Base-by-base conservation (phyloP, 2,888 invertebrate species). In the Epistrophe grossulariae region DNA sequence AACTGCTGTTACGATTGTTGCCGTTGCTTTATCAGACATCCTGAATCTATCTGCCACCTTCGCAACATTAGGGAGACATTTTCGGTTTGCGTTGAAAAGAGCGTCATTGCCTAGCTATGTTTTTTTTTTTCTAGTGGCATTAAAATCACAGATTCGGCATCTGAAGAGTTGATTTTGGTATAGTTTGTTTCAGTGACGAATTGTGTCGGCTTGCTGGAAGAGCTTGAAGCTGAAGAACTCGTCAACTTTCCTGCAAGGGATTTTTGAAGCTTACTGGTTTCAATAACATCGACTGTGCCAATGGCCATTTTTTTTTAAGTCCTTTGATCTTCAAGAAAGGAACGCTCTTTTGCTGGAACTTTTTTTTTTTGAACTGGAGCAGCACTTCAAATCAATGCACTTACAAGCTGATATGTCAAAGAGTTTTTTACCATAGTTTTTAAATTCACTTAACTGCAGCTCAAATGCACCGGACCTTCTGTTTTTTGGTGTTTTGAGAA, bases 281-380 rank as follows among this genome's bases (percentile, higher is more conserved):
- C n/a, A 43, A n/a, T 6, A 15, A 43, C 43, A 43, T 15, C 43
- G 15, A 43, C 15, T 43, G 43, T 43, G 4, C 43, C 43, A 43
- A 43, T 43, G 15, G 43, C 43, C 43, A 43, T 40, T 43, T 43
- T 43, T 43, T n/a, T 48, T 48, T 66, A 6, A 43, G 62, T 43
- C 8, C 40, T 62, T 62, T 62, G 40, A 43, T 43, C 62, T 62
- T 62, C 40, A 0, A 17, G 24, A 24, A 62, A 62, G 5, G 19
- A 19, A 2, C 62, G n/a, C 13, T 62, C 62, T 62, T 62, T 62
- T 40, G 24, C 28, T 8, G 10, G 19, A 62, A 43, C 43, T 62
- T 62, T 43, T 62, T 62, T 62, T 43, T 62, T 38, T 38, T 38
- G 11, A 11, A 38, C 38, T 11, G 38, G 43, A 62, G 13, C 62